These are phyloP conservation scores for Thereva nobilitata DNA, from an alignment of 2,888 invertebrate species.

Conservation along the genomic window DNA sequence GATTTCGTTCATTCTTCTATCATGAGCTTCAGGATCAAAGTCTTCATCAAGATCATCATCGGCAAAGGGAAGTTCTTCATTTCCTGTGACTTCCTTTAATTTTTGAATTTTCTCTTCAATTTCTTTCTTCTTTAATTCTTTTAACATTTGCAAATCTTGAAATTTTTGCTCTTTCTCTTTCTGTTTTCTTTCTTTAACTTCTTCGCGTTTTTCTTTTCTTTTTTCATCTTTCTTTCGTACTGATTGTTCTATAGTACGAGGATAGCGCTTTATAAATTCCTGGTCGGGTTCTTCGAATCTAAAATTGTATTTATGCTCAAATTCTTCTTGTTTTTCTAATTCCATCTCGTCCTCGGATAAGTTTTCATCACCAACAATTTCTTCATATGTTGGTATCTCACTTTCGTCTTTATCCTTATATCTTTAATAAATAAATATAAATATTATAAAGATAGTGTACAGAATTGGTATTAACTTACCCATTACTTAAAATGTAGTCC, in stretches of 20 bases:
- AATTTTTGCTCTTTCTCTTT: slow-evolving; percentile 78
- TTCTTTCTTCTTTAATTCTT: slow-evolving; percentile 85
- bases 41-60: slow-evolving; percentile 85
- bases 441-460: slow-evolving; percentile 10
- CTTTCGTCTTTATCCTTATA: slow-evolving; percentile 61
- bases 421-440: slow-evolving; percentile 48
- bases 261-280: slow-evolving; percentile 90
- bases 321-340: slow-evolving; percentile 82
- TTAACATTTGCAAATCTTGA: slow-evolving; percentile 85
- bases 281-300: slow-evolving; percentile 95
- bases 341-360: slow-evolving; percentile 79
- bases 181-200: slow-evolving; percentile 73
- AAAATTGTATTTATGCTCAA: slow-evolving; percentile 94
- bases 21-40: slow-evolving; percentile 88
- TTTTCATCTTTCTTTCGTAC: slow-evolving; percentile 79
- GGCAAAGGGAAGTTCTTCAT: slow-evolving; percentile 63
- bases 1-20: slow-evolving; percentile 80
- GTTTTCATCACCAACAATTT: slow-evolving; percentile 66
- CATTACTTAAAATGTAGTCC: slow-evolving; percentile 89
- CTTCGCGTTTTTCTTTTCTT: slow-evolving; percentile 77
- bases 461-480: slow-evolving; percentile 54
- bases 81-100: slow-evolving; percentile 86
- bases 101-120: slow-evolving; percentile 86
- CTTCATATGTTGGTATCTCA: slow-evolving; percentile 67
- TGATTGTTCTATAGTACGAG: slow-evolving; percentile 83